These are phyloP conservation scores for Thaumatotibia leucotreta DNA, from an alignment of 1,140 invertebrate genomes.

Conservation along the genomic window DNA sequence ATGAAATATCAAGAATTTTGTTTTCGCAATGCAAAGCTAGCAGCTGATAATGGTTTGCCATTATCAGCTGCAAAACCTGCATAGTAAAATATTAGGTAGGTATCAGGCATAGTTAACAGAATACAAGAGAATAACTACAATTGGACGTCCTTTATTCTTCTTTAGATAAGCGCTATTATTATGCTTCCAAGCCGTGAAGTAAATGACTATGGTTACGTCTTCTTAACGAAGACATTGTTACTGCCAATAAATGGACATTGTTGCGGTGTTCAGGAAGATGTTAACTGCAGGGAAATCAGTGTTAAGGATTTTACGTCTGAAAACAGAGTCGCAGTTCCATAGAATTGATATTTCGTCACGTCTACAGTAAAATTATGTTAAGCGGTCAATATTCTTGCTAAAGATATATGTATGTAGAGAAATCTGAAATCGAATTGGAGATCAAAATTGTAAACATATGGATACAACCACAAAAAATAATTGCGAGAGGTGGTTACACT, in stretches of 20 bases:
- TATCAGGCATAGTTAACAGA: neutral
- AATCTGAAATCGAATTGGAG: too few relatives aligned
- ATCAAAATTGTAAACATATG: too few relatives aligned
- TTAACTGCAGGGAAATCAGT: neutral
- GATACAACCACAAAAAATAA: too few relatives aligned
- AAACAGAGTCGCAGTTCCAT: neutral
- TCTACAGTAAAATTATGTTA: too few relatives aligned
- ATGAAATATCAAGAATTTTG: too few relatives aligned
- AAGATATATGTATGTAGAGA: too few relatives aligned
- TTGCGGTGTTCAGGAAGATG: neutral
- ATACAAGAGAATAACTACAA: neutral
- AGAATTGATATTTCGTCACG: too few relatives aligned
- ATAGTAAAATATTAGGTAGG: neutral
- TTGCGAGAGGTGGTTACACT: too few relatives aligned
- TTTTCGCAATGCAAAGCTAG: too few relatives aligned
- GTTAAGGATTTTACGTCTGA: neutral
- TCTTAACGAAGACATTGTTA: neutral
- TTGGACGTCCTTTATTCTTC: neutral
- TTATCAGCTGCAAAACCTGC: neutral
- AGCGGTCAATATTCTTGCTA: too few relatives aligned
- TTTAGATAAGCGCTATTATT: neutral
- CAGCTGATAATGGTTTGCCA: neutral
- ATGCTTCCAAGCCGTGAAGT: neutral
- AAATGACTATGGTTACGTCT: neutral
- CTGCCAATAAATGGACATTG: neutral